Percentiles rank a stretch among this genome's conserved stretches.
Evolutionary conservation across 2,888 invertebrate species (phyloP).

Genomic region (Amblyjoppa fuscipennis): DNA sequence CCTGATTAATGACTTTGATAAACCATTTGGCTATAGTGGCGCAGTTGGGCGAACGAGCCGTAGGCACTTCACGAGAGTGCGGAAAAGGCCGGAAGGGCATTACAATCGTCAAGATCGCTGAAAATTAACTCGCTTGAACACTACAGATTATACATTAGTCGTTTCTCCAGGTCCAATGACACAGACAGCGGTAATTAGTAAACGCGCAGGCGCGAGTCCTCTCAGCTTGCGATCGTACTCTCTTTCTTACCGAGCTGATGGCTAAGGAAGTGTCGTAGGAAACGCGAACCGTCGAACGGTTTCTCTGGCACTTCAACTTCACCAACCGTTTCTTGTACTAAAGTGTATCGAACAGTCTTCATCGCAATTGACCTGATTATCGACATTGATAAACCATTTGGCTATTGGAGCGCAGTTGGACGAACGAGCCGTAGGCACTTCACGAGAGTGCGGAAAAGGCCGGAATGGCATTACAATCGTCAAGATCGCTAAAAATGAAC

Average conservation of each 20-base stretch:
- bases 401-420: too few relatives aligned
- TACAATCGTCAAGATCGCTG: too few relatives aligned
- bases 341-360: background rate
- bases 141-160: background rate
- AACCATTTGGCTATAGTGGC: background rate
- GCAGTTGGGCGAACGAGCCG: background rate
- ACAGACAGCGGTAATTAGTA: background rate
- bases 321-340: background rate
- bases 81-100: background rate
- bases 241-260: too few relatives aligned
- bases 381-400: too few relatives aligned
- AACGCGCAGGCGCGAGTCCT: background rate
- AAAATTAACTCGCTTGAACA: background rate
- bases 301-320: conserved; percentile 5
- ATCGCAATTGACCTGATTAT: too few relatives aligned
- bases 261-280: background rate
- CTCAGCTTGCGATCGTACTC: background rate
- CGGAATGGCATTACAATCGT: too few relatives aligned
- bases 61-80: background rate
- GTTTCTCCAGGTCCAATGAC: background rate
- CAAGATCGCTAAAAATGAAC: too few relatives aligned
- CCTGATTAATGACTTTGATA: conserved; percentile 30
- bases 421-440: too few relatives aligned
- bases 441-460: too few relatives aligned
- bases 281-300: background rate